A percentile compares a stretch with the other conserved stretches of the same genome.
phyloP scores from a whole-genome alignment of 2,888 invertebrate genomes.

The Erynnis tages region DNA sequence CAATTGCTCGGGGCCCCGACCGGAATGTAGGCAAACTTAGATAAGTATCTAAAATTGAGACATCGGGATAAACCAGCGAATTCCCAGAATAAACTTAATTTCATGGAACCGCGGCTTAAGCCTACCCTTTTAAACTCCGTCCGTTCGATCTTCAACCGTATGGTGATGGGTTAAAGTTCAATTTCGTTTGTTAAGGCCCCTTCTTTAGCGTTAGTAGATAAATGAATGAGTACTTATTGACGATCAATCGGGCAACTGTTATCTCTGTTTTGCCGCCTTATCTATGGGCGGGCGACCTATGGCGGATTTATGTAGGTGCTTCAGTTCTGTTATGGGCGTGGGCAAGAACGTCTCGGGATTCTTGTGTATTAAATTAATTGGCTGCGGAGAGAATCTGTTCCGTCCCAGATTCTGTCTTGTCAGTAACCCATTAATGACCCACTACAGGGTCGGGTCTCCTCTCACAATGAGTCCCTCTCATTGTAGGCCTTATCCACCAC shows the following conservation, averaged over 20 bases:
- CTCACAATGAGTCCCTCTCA: too few species aligned
- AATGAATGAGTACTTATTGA: constrained; percentile 78
- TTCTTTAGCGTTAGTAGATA: constrained; percentile 51
- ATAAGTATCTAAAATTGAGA: constrained; percentile 34
- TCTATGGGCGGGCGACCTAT: constrained; percentile 56
- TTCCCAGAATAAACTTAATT: constrained; percentile 39
- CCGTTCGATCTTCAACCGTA: constrained; percentile 29
- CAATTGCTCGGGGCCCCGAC: constrained; percentile 12
- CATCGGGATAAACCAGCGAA: constrained; percentile 33
- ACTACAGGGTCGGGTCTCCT: too few species aligned
- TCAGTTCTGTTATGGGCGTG: constrained; percentile 16
- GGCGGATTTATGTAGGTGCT: constrained; percentile 52
- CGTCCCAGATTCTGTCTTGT: too few species aligned
- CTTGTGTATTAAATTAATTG: constrained; percentile 20
- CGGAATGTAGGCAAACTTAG: constrained; percentile 29
- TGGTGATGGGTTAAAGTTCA: constrained; percentile 30
- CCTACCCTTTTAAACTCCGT: constrained; percentile 33
- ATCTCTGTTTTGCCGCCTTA: constrained; percentile 73
- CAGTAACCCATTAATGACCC: too few species aligned
- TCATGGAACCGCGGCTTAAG: constrained; percentile 49
- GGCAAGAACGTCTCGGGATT: constrained; percentile 14
- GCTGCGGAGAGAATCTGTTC: not conserved
- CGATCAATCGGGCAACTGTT: constrained; percentile 73
- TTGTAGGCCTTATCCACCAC: too few species aligned
- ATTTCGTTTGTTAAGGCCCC: constrained; percentile 34